A percentile compares a stretch with the other conserved stretches of the same genome.
Evolutionary conservation across 2,113 vertebrate species (phyloP).

Genomic region (Microtus richardsoni): DNA sequence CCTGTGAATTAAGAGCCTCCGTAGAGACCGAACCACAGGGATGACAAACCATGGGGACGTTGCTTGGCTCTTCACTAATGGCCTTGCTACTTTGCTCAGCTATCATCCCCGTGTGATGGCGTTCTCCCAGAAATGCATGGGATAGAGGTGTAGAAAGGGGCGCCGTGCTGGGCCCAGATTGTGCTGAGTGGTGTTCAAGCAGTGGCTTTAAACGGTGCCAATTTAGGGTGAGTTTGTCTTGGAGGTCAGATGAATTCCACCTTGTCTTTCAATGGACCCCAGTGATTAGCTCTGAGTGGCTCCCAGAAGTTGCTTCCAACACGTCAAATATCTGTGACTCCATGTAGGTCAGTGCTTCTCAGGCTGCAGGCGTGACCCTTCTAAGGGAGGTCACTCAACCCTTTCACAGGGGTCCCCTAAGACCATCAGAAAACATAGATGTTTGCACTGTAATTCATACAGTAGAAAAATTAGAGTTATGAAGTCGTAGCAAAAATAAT

Average conservation of each 20-base stretch:
- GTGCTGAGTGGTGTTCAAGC: constrained; percentile 61
- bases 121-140: neutral
- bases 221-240: constrained; percentile 49
- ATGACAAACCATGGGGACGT: neutral
- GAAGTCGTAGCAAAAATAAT: neutral
- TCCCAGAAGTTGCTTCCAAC: neutral
- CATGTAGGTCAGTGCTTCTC: neutral
- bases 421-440: neutral
- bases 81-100: neutral
- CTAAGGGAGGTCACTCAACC: too few relatives aligned
- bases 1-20: neutral
- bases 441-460: neutral
- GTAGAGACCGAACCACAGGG: neutral
- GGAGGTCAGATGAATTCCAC: constrained; percentile 42
- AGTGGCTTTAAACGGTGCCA: constrained; percentile 48
- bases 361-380: neutral
- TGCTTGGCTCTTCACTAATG: constrained; percentile 54
- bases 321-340: neutral
- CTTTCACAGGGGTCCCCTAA: neutral
- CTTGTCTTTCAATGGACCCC: constrained; percentile 48
- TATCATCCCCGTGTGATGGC: neutral
- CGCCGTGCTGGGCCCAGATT: constrained; percentile 57
- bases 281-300: constrained; percentile 62
- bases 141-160: constrained; percentile 8
- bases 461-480: neutral